Percentiles rank a stretch among this genome's conserved stretches.
Evolutionary conservation across 1,140 invertebrate species (phyloP).

Genomic region (Phymorhynchus buccinoides): DNA sequence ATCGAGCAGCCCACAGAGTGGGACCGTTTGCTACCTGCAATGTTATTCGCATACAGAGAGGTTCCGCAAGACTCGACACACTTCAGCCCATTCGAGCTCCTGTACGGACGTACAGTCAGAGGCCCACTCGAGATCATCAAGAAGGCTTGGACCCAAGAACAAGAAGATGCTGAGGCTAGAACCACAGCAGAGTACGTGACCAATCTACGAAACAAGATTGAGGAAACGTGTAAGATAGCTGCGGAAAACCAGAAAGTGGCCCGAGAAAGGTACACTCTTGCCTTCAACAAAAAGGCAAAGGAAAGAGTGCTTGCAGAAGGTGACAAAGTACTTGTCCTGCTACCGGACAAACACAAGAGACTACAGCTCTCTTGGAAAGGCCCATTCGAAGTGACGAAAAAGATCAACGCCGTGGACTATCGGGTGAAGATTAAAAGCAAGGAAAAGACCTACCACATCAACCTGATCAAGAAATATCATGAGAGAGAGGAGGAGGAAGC

Average conservation of each 20-base stretch:
- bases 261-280: neutral
- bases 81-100: conserved; percentile 37
- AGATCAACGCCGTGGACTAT: neutral
- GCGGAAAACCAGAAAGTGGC: conserved; percentile 15
- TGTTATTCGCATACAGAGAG: conserved; percentile 39
- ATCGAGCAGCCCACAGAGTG: no score
- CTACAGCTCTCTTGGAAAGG: conserved; percentile 43
- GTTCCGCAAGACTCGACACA: conserved; percentile 35
- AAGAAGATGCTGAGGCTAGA: conserved; percentile 44
- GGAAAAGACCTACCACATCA: neutral
- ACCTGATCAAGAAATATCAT: neutral
- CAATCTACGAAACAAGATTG: conserved; percentile 15
- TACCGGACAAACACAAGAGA: conserved; percentile 45
- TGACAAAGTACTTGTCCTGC: conserved; percentile 38
- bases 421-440: neutral
- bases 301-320: conserved; percentile 32
- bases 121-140: conserved; percentile 42
- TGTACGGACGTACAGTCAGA: conserved; percentile 35
- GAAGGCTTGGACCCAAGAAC: conserved; percentile 53
- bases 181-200: conserved; percentile 38
- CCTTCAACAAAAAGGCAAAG: conserved; percentile 38
- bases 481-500: neutral
- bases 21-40: conserved; percentile 56
- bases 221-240: conserved; percentile 40
- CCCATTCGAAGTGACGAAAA: conserved; percentile 32